Evolutionary conservation across 2,888 invertebrate genomes (phyloP), one percentile per base, ranked within the genome.

Genomic region (Minunthozetes semirufus): DNA sequence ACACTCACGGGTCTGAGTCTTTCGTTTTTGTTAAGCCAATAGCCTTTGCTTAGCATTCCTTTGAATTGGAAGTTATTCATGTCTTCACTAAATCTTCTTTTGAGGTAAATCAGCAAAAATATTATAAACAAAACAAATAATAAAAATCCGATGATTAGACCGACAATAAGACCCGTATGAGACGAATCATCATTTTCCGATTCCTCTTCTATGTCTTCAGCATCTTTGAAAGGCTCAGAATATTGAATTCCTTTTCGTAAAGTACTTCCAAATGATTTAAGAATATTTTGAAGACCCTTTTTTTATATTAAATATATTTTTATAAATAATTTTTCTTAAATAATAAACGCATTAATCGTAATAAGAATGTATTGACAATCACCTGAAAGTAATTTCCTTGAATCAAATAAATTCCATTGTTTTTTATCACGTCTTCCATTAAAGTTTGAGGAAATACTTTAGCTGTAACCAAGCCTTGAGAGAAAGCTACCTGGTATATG

Each of bases 141-240:
- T 3, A 77, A 25, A 22, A 71, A 42, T 8, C 75, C 76, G 22
- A 77, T n/a, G 59, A 76, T 75, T 25, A 48, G 61, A 1, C 77
- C 77, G 1, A 74, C 42, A 29, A 77, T 72, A 5, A 74, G 29
- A 0, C 72, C 73, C 25, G 76, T 33, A 27, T 76, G 42, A 27
- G 73, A n/a, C 19, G 63, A 48, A 0, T 59, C 27, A 0, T 75
- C 72, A 15, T 19, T 19, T 33, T 19, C 38, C 11, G 63, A 29
- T 2, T 63, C 19, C 15, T 63, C 63, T n/a, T n/a, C 27, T n/a
- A 9, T 33, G 9, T 33, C n/a, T 2, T 63, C 33, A 38, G 5
- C 38, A 2, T 15, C 63, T n/a, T 33, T 19, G n/a, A 63, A 63
- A 5, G 19, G 27, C 9, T 27, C n/a, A 1, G 63, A 63, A 33